phyloP scores from a whole-genome alignment of 1,140 invertebrate genomes.

The Tetramorium parvispinum region DNA sequence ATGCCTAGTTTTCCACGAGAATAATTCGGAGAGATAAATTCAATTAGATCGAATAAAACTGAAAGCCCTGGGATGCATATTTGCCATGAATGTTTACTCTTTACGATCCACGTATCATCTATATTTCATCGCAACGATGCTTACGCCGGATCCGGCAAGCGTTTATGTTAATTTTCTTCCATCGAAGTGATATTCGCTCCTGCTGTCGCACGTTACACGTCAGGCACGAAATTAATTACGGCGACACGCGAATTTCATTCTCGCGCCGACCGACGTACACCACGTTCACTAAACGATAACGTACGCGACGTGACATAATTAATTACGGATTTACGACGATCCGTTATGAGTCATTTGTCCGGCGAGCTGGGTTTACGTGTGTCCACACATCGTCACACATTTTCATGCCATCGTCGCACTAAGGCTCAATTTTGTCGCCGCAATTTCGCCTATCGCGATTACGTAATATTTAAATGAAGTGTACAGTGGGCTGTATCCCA shows the following conservation, averaged over 20 bases:
- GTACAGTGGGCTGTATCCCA: neutral
- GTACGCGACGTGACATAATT: conserved; percentile 51
- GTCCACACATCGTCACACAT: conserved; percentile 23
- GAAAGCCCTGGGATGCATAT: neutral
- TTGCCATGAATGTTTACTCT: conserved; percentile 18
- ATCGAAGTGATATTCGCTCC: conserved; percentile 47
- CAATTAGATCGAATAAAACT: conserved; percentile 45
- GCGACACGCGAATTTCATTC: conserved; percentile 51
- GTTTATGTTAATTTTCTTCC: conserved; percentile 59
- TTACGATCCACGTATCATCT: neutral
- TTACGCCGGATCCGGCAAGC: conserved; percentile 12
- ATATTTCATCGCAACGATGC: conserved; percentile 1
- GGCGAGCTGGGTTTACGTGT: conserved; percentile 9
- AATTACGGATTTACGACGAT: conserved; percentile 61
- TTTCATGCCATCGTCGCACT: neutral
- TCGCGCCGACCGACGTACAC: conserved; percentile 50
- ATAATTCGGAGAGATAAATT: conserved; percentile 32
- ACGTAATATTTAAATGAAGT: conserved; percentile 40
- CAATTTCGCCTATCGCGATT: conserved; percentile 38
- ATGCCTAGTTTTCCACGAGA: conserved; percentile 7
- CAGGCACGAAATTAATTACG: conserved; percentile 52
- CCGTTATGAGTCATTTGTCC: conserved; percentile 55
- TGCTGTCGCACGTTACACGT: conserved; percentile 42
- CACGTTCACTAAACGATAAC: conserved; percentile 53
- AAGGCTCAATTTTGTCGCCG: conserved; percentile 33